Percentiles rank a stretch among this genome's conserved stretches.
Conservation (phyloP, 2,113 vertebrate species). For the Porphyrio hochstetteri region DNA sequence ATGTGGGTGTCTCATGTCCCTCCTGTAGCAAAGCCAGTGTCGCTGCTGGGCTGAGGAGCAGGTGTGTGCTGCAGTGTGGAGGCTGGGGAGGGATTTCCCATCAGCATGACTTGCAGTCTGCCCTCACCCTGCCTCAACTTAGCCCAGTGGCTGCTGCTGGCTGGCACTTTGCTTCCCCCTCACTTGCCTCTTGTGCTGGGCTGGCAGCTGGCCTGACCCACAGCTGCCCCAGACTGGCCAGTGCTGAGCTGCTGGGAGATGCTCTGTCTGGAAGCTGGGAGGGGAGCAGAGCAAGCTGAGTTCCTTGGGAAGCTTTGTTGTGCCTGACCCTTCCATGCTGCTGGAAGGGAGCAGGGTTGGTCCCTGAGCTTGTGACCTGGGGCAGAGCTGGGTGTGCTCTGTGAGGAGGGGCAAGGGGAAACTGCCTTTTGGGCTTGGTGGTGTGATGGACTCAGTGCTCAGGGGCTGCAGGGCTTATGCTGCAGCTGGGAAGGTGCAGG, state of each 20-base stretch:
- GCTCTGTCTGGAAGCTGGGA: background rate
- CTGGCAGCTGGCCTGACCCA: background rate
- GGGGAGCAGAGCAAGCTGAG: background rate
- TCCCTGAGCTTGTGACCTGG: background rate
- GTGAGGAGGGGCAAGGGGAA: rapidly evolving
- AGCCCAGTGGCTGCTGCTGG: background rate
- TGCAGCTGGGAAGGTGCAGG: background rate
- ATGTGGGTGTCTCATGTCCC: rapidly evolving
- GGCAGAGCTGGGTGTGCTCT: rapidly evolving
- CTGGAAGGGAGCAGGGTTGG: background rate
- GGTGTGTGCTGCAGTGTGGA: background rate
- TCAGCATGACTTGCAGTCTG: constrained; percentile 57
- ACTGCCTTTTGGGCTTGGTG: background rate
- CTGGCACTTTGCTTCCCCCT: background rate
- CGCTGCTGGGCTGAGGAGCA: rapidly evolving
- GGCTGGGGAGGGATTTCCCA: background rate
- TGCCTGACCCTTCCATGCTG: background rate
- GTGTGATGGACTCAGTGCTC: no score
- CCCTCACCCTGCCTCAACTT: background rate
- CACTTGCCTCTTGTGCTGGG: background rate
- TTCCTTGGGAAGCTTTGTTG: background rate
- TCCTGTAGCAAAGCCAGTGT: rapidly evolving
- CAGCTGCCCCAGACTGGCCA: background rate
- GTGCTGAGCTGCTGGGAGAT: background rate
- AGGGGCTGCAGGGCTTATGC: rapidly evolving